Evolutionary conservation across 2,797 vertebrate genomes (phyloP).

Genomic region (Morus bassanus): DNA sequence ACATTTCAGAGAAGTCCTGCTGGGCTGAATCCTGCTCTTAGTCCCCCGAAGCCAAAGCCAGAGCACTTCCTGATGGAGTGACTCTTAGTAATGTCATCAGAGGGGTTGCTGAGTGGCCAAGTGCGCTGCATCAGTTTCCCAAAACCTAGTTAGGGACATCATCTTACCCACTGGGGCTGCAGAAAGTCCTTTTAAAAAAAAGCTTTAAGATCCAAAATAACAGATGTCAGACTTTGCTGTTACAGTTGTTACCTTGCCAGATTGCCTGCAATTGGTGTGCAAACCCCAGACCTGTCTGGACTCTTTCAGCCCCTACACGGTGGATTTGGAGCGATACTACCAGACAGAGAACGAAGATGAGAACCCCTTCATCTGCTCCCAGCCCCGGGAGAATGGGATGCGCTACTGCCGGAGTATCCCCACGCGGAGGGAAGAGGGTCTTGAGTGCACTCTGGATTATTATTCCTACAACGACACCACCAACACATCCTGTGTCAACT

Average conservation of each 20-base stretch:
- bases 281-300: not conserved
- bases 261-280: not conserved
- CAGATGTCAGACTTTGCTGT: not conserved
- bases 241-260: not conserved
- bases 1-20: not conserved
- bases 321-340: conserved; percentile 87
- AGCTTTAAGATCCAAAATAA: not conserved
- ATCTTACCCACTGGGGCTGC: not conserved
- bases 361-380: conserved; percentile 97
- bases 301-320: conserved; percentile 79
- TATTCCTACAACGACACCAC: conserved; percentile 91
- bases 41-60: not conserved
- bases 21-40: not conserved
- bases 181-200: not conserved
- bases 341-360: conserved; percentile 95
- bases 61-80: not conserved
- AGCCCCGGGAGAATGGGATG: conserved; percentile 90
- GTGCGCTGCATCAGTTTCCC: not conserved
- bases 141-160: not conserved
- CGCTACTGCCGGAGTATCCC: conserved; percentile 88
- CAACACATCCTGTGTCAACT: conserved; percentile 95
- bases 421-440: conserved; percentile 82
- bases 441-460: conserved; percentile 87
- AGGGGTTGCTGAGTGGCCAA: not conserved
- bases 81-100: not conserved